Percentiles rank a stretch among this genome's conserved stretches.
These are phyloP conservation scores for Perizoma flavofasciatum DNA, from an alignment of 2,888 invertebrate species.

Conservation along the genomic window DNA sequence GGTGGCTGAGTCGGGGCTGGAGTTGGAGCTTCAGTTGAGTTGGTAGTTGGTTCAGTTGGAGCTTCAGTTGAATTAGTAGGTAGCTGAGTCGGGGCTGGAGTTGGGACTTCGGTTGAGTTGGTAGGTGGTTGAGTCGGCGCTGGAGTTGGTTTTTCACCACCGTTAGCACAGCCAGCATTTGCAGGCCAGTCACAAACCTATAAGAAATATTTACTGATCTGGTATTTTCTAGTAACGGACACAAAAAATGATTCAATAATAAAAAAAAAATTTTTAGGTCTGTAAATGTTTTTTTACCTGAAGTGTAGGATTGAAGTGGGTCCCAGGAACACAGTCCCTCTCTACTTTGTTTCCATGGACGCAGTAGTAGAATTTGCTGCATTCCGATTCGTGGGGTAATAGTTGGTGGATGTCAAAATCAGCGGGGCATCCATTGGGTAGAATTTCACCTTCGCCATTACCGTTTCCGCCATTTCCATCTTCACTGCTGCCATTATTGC, in stretches of 20 bases:
- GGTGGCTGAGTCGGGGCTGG: no score
- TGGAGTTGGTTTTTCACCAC: not conserved
- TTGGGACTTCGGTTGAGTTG: no score
- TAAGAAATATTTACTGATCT: slow-evolving; percentile 1
- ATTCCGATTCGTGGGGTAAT: slow-evolving; percentile 7
- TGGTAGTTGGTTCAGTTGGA: no score
- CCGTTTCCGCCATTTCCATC: slow-evolving; percentile 44
- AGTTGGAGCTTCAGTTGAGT: no score
- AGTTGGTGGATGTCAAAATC: slow-evolving; percentile 7
- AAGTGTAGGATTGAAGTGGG: slow-evolving; percentile 14
- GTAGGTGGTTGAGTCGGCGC: no score
- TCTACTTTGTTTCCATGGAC: slow-evolving; percentile 4
- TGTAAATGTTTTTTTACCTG: slow-evolving; percentile 14
- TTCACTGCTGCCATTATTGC: not conserved
- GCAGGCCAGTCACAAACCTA: slow-evolving; percentile 27
- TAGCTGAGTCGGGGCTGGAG: no score
- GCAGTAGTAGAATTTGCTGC: slow-evolving; percentile 11
- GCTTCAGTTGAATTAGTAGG: no score
- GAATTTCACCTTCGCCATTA: slow-evolving; percentile 33
- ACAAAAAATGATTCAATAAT: not conserved
- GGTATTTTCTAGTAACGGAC: no score
- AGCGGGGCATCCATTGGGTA: slow-evolving; percentile 9
- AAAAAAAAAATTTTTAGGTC: no score
- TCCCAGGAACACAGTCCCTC: slow-evolving; percentile 12
- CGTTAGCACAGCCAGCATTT: not conserved